Conservation (phyloP, 2,888 invertebrate genomes). For the Xylocampa areola region DNA sequence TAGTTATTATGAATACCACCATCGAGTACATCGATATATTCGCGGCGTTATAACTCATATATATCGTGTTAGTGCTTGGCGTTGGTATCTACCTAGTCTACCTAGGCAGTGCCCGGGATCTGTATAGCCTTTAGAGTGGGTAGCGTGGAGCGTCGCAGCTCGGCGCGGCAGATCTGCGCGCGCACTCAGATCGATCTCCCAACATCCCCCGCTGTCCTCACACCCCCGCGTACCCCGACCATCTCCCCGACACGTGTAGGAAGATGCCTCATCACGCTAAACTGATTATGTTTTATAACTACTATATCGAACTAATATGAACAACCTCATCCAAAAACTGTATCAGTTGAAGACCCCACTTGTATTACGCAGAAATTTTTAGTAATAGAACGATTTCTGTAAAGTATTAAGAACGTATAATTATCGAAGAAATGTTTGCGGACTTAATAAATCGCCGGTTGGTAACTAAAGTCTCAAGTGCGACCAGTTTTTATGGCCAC, state of each 20-base stretch:
- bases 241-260: constrained; percentile 70
- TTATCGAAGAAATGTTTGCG: constrained; percentile 56
- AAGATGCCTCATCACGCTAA: constrained; percentile 70
- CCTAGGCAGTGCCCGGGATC: constrained; percentile 65
- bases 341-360: constrained; percentile 20
- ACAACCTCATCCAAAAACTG: constrained; percentile 1
- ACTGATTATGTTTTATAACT: constrained; percentile 70
- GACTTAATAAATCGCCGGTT: constrained; percentile 58
- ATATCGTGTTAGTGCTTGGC: constrained; percentile 46
- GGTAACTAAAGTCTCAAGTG: constrained; percentile 75
- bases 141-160: constrained; percentile 56
- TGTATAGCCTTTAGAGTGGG: constrained; percentile 69
- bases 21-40: constrained; percentile 1
- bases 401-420: constrained; percentile 39
- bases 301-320: constrained; percentile 24
- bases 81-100: constrained; percentile 49
- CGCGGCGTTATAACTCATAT: constrained; percentile 10
- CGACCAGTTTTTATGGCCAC: constrained; percentile 77
- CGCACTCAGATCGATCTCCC: constrained; percentile 82
- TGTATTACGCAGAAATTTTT: constrained; percentile 5
- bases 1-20: constrained; percentile 4
- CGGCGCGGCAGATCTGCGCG: constrained; percentile 71
- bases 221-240: constrained; percentile 53
- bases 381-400: constrained; percentile 25
- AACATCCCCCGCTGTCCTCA: constrained; percentile 62